phyloP scores from a whole-genome alignment of 2,888 invertebrate species.

The Heliconius cydno region DNA sequence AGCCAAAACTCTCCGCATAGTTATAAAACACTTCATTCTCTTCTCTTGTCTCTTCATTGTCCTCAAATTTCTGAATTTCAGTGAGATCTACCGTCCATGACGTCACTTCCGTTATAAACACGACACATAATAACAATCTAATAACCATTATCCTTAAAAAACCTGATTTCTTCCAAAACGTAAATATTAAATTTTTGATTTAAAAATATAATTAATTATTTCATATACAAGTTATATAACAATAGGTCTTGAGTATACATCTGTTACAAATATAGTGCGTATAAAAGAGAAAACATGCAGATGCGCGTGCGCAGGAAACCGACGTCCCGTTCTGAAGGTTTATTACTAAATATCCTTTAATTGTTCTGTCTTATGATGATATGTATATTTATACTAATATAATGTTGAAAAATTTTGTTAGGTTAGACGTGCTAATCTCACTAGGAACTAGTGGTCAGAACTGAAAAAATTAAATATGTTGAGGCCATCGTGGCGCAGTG shows the following conservation, averaged over 20 bases:
- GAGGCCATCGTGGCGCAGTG: too few relatives aligned
- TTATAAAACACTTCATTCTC: slow-evolving; percentile 49
- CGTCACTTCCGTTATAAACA: slow-evolving; percentile 54
- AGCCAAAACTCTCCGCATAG: slow-evolving; percentile 61
- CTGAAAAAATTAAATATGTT: too few relatives aligned
- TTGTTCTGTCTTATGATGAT: background rate
- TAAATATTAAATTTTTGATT: too few relatives aligned
- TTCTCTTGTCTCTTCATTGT: slow-evolving; percentile 46
- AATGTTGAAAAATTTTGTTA: too few relatives aligned
- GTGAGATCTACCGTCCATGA: slow-evolving; percentile 74
- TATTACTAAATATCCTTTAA: slow-evolving; percentile 4
- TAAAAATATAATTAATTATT: too few relatives aligned
- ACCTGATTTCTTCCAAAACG: background rate
- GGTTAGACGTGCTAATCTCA: too few relatives aligned
- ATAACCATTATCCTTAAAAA: slow-evolving; percentile 13
- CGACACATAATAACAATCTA: background rate
- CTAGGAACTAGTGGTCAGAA: too few relatives aligned
- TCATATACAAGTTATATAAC: background rate
- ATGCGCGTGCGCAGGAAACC: slow-evolving; percentile 19
- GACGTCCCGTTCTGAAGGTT: slow-evolving; percentile 14
- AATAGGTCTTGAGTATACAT: slow-evolving; percentile 3
- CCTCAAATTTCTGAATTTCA: slow-evolving; percentile 59
- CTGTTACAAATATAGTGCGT: background rate
- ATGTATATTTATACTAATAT: too few relatives aligned
- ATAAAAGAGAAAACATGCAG: slow-evolving; percentile 4